Base-by-base conservation (phyloP, 2,888 invertebrate genomes). In the Harpagoxenus sublaevis region DNA sequence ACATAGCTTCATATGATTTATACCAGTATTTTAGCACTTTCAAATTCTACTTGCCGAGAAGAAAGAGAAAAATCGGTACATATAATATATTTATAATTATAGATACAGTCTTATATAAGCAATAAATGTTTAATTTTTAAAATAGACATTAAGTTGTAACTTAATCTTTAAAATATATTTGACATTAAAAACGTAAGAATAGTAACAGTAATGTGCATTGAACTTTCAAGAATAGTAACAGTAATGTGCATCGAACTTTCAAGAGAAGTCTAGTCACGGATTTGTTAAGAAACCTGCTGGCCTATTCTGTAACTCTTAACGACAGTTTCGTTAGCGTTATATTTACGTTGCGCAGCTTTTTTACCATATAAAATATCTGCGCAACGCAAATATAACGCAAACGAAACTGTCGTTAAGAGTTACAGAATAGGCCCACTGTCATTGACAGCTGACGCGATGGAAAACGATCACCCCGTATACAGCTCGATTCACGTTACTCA, bases 401-500 rank as follows among this genome's bases (percentile, higher is more conserved):
- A 23, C 23, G 23, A 23, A 23, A 23, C 23, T 23, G 23, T 23
- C 23, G 23, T 23, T 23, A 23, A 23, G 23, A 23, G 23, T 23
- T 23, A 0, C 23, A 23, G 23, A 23, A 23, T 23, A 23, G 23
- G 23, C 23, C 23, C 23, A 23, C 23, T n/a, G 60, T 71, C 71
- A 60, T 48, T 79, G 71, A 71, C 79, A 79, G 71, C 18, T 60
- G 70, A 60, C 71, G 48, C 71, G 57, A 45, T 71, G 8, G 53
- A 65, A 77, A 77, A 65, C 39, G 60, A 55, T 71, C 79, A 79
- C 71, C 79, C 71, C 48, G 12, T 71, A 78, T n/a, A 51, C 53
- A 78, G 65, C 53, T 82, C 87, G 84, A 85, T 83, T 74, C 82
- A 51, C 74, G 82, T 35, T 60, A 35, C 70, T 74, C 73, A 48